Evolutionary conservation across 2,888 invertebrate species (phyloP), one percentile per base, ranked within the genome.

Genomic region (Lepidochrysops patricia): DNA sequence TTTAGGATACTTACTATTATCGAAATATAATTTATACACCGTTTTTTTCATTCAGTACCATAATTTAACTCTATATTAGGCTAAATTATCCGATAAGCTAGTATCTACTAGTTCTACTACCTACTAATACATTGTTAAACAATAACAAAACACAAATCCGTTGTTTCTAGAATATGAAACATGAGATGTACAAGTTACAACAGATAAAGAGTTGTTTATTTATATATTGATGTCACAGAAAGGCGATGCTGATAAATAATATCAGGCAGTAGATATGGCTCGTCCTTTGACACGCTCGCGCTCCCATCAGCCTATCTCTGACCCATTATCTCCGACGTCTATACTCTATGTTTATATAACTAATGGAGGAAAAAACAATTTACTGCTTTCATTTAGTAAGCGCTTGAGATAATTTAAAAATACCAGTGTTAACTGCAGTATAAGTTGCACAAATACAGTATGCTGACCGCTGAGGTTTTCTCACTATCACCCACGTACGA

Each of bases 221-320:
- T 61, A 61, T 64, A 65, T 67, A 66, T 66, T 66, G 67, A 66
- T 71, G 71, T 72, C 70, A 70, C 60, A 52, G 50, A 62, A 62
- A 60, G 57, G 61, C 60, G 61, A 57, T 64, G 64, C 57, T 64
- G 65, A 68, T 68, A 65, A 60, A 57, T 57, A n/a, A 61, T 67
- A 66, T 66, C 66, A 12, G 63, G 56, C 52, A 61, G 57, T 19
- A 59, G 69, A 70, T 70, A 72, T 66, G 66, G 64, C 60, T 32
- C 64, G 68, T 67, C 62, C 80, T 81, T 75, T 81, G 76, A 74
- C 80, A 73, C 43, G 34, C 64, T 62, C 80, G 73, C 43, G 34
- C 64, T 62, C 64, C 66, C 63, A 67, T 64, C 62, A 65, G 63
- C 70, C 72, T 81, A 80, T 81, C 75, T 67, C 62, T 60, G 43